Base-by-base conservation (phyloP, 2,113 vertebrate genomes). In the Hippocampus abdominalis region DNA sequence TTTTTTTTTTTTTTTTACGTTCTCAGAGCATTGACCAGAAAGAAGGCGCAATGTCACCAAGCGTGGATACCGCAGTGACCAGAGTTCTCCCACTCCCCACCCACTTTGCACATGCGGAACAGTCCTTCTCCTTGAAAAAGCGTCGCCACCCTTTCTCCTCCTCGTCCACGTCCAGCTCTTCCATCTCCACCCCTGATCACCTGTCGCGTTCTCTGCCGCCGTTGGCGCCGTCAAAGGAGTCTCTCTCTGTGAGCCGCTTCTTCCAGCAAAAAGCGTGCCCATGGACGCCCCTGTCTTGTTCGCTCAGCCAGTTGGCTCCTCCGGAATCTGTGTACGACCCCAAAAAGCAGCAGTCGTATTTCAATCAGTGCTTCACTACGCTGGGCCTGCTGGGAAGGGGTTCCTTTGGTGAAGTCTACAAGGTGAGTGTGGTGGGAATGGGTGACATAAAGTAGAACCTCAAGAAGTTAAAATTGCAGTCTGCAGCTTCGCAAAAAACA, bases 391-490 rank as follows among this genome's bases (percentile, higher is more conserved):
- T 97, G 54, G 95, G 95, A 18, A 89, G 89, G 0, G 95, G 95
- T 57, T 96, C 94, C 1, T 96, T 94, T 0, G 95, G 95, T 27
- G 94, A 96, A 75, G 95, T 97, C 29, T 95, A 93, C 81, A 95
- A 96, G 94, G 95, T 96, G 61, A 90, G 90, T 16, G 54, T 15
- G 21, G 9, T 25, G 10, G 4, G 7, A 4, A 12, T 16, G 16
- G 60, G 21, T 63, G 40, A 48, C 46, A 44, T 44, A 7, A 4
- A 48, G 46, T 48, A 15, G 1, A 20, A 51, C 48, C 48, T 51
- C 20, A 8, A 21, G 18, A 21, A 51, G 8, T 51, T n/a, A 6
- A 48, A 48, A 44, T 11, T 2, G 42, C 42, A 44, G 10, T 44
- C 12, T 44, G 1, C 15, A 46, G 12, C 44, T 4, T 46, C 2